Base-by-base conservation (phyloP, 2,113 vertebrate species). In the Cololabis saira region DNA sequence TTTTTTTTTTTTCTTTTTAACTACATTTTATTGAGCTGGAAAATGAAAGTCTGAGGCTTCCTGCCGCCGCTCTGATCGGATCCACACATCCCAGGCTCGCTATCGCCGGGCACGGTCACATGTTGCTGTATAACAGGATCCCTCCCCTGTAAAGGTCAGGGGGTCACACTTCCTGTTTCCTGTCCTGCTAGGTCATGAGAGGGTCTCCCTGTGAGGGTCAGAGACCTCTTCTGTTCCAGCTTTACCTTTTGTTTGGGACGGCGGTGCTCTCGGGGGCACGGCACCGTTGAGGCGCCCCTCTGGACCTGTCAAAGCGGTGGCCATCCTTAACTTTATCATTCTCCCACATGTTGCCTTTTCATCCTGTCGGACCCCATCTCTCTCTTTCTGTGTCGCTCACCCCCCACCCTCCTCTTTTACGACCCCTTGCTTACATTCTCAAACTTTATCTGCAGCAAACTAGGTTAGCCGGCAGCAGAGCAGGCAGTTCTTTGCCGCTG, bases 131-230 rank as follows among this genome's bases (percentile, higher is more conserved):
- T 76, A 88, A 85, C 81, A 76, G 42, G 72, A 86, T 59, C 74
- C 70, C 64, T 60, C 65, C 70, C 49, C 68, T 50, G 12, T 27
- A 70, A 27, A 78, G 91, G 90, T 89, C 89, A 91, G 62, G 64
- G 66, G 90, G 88, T 91, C 91, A 67, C 71, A 88, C 89, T 94
- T 93, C 93, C 92, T 91, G 92, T 93, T 93, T 94, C 92, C 91
- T 91, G 91, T 91, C 81, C 74, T 71, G 68, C 79, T 74, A 71
- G 92, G 90, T 93, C 92, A 90, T 85, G 76, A 90, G 71, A 86
- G 87, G 91, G 92, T 90, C 90, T 92, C 67, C 66, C 71, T 55
- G 61, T 41, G 71, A 88, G 91, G 88, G 86, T 91, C 89, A 75
- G 41, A 67, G 76, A 89, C 82, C 90, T 87, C 77, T 84, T 80